Evolutionary conservation across 2,888 invertebrate genomes (phyloP).

Genomic region (Nymphalis c-album): DNA sequence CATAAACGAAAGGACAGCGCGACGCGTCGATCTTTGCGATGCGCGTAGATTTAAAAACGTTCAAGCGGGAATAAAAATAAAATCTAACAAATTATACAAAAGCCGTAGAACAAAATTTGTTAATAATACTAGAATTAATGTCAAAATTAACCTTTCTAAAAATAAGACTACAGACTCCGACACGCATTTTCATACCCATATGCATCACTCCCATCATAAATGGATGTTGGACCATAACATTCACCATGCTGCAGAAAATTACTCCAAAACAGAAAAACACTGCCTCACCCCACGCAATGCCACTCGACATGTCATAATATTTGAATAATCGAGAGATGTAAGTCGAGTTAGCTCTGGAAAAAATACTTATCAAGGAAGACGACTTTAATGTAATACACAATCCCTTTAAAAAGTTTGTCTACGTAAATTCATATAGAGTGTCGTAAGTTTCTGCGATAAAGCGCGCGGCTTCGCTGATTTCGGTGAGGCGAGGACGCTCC

Average conservation of each 20-base stretch:
- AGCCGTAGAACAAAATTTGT: no score
- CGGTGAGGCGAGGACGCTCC: no score
- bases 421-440: no score
- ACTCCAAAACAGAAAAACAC: constrained; percentile 85
- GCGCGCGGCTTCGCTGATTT: no score
- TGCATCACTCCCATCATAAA: constrained; percentile 87
- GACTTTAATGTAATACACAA: no score
- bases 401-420: no score
- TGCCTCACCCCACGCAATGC: constrained; percentile 81
- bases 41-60: no score
- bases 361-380: constrained; percentile 10
- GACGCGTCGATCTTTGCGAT: no score
- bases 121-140: background rate
- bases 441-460: no score
- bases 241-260: constrained; percentile 82
- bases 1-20: no score
- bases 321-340: constrained; percentile 82
- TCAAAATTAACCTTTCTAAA: constrained; percentile 88
- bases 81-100: no score
- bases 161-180: constrained; percentile 90
- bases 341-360: constrained; percentile 76
- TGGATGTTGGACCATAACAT: constrained; percentile 86
- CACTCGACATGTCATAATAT: constrained; percentile 80
- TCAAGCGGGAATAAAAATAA: no score
- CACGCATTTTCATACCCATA: constrained; percentile 90